phyloP scores from a whole-genome alignment of 2,797 vertebrate species.

The Propithecus perrieri region DNA sequence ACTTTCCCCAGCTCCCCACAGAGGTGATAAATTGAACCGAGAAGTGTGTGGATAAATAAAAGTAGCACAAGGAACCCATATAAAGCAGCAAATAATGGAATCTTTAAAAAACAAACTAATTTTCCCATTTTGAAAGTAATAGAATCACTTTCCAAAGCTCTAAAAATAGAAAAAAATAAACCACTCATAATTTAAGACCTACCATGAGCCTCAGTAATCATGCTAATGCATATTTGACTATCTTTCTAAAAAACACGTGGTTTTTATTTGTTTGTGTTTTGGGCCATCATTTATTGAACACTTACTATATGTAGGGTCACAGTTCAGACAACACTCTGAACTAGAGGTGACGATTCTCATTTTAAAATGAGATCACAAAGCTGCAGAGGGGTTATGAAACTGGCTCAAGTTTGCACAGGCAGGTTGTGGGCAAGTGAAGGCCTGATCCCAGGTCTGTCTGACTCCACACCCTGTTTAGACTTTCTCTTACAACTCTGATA shows the following conservation, averaged over 20 bases:
- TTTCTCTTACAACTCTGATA: background rate
- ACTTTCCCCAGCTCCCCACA: background rate
- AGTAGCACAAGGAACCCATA: background rate
- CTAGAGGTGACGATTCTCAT: background rate
- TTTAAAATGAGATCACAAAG: background rate
- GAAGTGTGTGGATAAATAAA: background rate
- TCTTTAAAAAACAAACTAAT: background rate
- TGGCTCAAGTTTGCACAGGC: background rate
- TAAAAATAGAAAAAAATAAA: background rate
- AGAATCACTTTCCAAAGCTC: background rate
- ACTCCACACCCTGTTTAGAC: background rate
- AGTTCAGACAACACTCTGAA: background rate
- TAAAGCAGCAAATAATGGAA: background rate
- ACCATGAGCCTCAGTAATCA: background rate
- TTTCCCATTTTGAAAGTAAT: conserved; percentile 23
- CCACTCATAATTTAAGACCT: background rate
- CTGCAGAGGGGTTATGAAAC: background rate
- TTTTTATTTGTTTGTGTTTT: background rate
- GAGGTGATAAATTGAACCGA: background rate
- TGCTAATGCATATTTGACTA: background rate
- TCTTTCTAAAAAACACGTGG: background rate
- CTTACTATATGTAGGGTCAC: background rate
- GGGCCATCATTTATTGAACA: background rate
- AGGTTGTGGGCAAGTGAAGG: background rate
- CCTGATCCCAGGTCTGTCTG: background rate